phyloP scores from a whole-genome alignment of 2,888 invertebrate genomes.

The Hecatera dysodea region DNA sequence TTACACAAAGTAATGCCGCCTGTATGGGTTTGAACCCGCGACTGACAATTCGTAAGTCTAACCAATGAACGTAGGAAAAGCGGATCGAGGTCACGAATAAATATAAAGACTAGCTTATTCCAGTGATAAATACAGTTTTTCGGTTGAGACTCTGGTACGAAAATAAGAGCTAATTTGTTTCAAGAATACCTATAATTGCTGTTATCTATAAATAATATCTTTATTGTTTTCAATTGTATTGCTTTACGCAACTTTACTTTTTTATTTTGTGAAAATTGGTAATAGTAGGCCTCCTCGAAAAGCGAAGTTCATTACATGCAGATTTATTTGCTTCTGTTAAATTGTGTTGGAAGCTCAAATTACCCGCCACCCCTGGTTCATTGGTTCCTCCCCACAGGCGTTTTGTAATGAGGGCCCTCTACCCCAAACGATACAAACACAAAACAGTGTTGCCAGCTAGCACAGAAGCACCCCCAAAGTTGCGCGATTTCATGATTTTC shows the following conservation, averaged over 20 bases:
- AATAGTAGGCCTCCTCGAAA: not conserved
- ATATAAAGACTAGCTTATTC: not conserved
- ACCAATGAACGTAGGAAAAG: not conserved
- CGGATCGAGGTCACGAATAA: not conserved
- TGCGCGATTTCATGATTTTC: not conserved
- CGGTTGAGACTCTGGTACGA: too few species aligned
- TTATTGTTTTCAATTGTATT: too few species aligned
- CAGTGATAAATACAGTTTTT: too few species aligned
- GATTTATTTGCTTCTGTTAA: constrained; percentile 28
- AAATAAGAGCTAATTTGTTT: too few species aligned
- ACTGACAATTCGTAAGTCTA: too few species aligned
- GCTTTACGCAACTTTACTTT: too few species aligned
- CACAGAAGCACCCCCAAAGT: not conserved
- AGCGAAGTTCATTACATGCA: constrained; percentile 7
- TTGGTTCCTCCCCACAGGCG: constrained; percentile 33
- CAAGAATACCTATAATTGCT: too few species aligned
- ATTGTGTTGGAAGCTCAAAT: constrained; percentile 27
- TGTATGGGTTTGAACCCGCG: too few species aligned
- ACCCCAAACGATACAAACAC: constrained; percentile 12
- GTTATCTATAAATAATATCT: too few species aligned
- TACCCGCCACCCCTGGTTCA: constrained; percentile 17
- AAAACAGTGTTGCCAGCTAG: constrained; percentile 3
- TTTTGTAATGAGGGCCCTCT: constrained; percentile 31
- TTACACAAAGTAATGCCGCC: too few species aligned
- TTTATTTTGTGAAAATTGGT: not conserved